Conservation (phyloP, 2,113 vertebrate genomes). For the Heptranchias perlo region DNA sequence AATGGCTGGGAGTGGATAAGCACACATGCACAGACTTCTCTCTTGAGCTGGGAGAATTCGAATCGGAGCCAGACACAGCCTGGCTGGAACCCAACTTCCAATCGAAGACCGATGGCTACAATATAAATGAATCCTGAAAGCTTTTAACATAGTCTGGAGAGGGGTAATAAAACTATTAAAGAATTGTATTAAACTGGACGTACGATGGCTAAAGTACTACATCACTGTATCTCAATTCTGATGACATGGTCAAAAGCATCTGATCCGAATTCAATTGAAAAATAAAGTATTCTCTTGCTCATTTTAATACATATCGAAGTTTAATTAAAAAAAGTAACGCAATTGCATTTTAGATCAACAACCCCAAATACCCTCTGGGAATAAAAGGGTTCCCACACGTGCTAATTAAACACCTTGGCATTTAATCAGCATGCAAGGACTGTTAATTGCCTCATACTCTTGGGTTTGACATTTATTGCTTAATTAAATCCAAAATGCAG, state of each 20-base stretch:
- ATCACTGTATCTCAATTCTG: neutral
- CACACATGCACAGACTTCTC: neutral
- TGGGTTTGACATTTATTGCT: neutral
- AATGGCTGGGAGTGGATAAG: neutral
- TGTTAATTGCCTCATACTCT: neutral
- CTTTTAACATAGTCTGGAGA: neutral
- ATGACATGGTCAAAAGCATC: neutral
- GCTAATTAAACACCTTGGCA: slow-evolving; percentile 17
- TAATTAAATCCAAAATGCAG: neutral
- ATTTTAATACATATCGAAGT: neutral
- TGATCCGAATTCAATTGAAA: neutral
- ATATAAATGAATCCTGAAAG: neutral
- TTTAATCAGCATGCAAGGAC: neutral
- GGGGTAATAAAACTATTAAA: neutral
- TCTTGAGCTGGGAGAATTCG: neutral
- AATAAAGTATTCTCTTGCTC: neutral
- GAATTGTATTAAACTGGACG: neutral
- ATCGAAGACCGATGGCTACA: neutral
- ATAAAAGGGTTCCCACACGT: neutral
- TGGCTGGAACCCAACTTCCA: neutral
- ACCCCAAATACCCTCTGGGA: neutral
- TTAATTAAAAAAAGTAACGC: neutral
- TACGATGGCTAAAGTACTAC: neutral
- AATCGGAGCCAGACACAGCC: neutral
- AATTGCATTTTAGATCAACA: neutral